Conservation (phyloP, 2,797 vertebrate species). For the Propithecus perrieri region DNA sequence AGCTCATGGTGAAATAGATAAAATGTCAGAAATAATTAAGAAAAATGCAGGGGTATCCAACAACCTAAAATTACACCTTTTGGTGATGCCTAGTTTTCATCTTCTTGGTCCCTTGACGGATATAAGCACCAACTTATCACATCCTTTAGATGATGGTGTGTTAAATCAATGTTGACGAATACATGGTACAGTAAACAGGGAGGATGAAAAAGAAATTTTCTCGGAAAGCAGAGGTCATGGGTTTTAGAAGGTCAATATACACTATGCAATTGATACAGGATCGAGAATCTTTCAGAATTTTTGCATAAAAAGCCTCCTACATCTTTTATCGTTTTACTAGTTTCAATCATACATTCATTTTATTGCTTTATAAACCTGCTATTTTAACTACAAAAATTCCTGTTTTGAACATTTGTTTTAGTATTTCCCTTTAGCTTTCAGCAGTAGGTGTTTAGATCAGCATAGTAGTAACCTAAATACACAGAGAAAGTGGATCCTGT, state of each 20-base stretch:
- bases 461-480: background rate
- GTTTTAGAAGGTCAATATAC: conserved; percentile 51
- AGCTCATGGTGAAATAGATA: conserved; percentile 84
- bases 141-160: conserved; percentile 80
- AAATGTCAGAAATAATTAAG: conserved; percentile 90
- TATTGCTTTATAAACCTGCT: conserved; percentile 21
- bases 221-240: conserved; percentile 55
- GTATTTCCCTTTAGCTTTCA: background rate
- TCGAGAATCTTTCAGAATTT: conserved; percentile 15
- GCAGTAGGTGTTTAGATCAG: background rate
- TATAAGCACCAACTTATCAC: conserved; percentile 83
- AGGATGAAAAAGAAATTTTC: conserved; percentile 65
- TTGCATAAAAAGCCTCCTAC: conserved; percentile 26
- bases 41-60: conserved; percentile 85
- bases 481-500: background rate
- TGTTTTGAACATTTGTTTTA: background rate
- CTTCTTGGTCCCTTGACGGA: conserved; percentile 82
- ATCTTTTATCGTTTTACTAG: conserved; percentile 5
- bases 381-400: conserved; percentile 36
- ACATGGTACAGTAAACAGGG: conserved; percentile 64
- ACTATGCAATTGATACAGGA: background rate
- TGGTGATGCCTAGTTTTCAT: conserved; percentile 79
- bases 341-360: conserved; percentile 33
- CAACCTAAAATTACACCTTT: conserved; percentile 85
- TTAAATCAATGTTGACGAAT: conserved; percentile 83